Conservation (phyloP, 2,797 vertebrate genomes). For the Mus spretus region DNA sequence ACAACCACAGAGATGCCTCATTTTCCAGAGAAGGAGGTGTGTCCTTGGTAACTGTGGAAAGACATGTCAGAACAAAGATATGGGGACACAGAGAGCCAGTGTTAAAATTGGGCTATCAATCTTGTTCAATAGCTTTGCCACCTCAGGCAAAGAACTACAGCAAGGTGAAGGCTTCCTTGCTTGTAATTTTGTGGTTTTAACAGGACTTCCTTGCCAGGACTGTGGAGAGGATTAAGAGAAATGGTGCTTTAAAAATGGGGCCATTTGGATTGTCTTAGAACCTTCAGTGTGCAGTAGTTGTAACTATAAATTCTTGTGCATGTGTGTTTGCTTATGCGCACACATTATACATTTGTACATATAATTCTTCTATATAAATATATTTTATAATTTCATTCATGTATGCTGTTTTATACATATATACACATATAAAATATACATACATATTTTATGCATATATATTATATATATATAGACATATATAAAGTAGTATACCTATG, state of each 20-base stretch:
- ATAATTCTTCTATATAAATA: neutral
- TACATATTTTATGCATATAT: neutral
- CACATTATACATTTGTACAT: neutral
- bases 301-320: neutral
- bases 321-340: neutral
- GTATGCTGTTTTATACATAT: neutral
- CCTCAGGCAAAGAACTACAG: neutral
- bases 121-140: neutral
- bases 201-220: neutral
- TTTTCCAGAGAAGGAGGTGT: neutral
- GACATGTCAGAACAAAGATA: neutral
- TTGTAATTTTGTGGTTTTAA: neutral
- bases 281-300: neutral
- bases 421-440: neutral
- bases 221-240: neutral
- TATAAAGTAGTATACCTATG: neutral
- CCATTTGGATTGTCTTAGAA: neutral
- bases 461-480: neutral
- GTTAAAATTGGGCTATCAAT: neutral
- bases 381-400: neutral
- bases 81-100: accelerated
- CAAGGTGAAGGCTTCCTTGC: neutral
- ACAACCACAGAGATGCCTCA: neutral
- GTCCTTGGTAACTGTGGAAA: neutral
- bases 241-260: neutral